These are phyloP conservation scores for Ametastegia equiseti DNA, from an alignment of 2,888 invertebrate genomes.

Conservation along the genomic window DNA sequence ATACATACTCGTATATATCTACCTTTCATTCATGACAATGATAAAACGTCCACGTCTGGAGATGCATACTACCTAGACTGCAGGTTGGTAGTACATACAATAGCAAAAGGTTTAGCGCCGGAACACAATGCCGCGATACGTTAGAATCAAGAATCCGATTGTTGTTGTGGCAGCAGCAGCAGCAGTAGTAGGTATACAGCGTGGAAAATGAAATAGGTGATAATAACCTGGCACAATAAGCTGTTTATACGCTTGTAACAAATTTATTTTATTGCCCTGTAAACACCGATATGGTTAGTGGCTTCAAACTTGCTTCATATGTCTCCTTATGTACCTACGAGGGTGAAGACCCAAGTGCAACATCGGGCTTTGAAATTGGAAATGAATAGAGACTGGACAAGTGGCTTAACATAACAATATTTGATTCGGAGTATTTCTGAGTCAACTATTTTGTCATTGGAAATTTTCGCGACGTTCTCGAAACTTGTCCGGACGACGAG, in stretches of 20 bases:
- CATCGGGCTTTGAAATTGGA: neutral
- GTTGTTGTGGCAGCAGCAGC: neutral
- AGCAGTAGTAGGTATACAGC: no score
- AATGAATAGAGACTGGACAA: neutral
- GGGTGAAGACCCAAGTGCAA: neutral
- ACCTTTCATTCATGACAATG: conserved; percentile 5
- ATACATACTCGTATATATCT: no score
- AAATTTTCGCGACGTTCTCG: neutral
- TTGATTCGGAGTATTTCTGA: neutral
- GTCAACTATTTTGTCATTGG: conserved; percentile 5
- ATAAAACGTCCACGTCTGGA: neutral
- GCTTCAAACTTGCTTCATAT: neutral
- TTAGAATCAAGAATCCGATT: conserved; percentile 31
- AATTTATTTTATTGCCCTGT: conserved; percentile 32
- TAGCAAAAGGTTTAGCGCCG: conserved; percentile 10
- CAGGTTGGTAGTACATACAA: neutral
- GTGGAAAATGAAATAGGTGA: conserved; percentile 41
- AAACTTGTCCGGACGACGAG: neutral
- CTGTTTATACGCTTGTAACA: conserved; percentile 19
- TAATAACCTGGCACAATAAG: conserved; percentile 19
- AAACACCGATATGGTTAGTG: neutral
- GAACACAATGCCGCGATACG: neutral
- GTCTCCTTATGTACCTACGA: neutral
- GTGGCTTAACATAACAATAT: neutral
- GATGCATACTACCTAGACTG: neutral